Evolutionary conservation across 1,140 invertebrate species (phyloP).

Genomic region (Euwallacea fornicatus): DNA sequence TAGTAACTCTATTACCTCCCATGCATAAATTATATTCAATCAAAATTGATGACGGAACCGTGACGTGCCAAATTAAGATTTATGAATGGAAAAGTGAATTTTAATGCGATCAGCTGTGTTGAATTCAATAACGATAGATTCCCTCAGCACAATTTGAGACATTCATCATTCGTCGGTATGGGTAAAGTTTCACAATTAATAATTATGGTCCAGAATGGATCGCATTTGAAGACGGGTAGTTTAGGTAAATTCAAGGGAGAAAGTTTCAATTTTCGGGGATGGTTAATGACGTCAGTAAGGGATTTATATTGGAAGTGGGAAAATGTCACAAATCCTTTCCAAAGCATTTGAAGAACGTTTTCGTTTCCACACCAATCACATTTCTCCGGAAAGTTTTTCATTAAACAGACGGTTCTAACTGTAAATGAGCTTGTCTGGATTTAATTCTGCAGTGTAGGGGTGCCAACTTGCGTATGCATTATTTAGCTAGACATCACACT

Average conservation of each 20-base stretch:
- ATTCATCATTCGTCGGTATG: slow-evolving; percentile 3
- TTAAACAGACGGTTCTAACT: background rate
- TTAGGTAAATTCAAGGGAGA: too few species aligned
- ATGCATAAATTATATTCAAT: too few species aligned
- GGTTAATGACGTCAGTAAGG: too few species aligned
- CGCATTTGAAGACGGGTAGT: too few species aligned
- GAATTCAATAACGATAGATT: slow-evolving; percentile 17
- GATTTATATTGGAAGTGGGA: too few species aligned
- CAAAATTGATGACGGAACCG: slow-evolving; percentile 4
- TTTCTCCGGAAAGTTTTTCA: background rate
- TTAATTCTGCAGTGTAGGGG: slow-evolving; percentile 25
- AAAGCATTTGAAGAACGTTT: background rate
- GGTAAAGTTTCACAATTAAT: slow-evolving; percentile 14
- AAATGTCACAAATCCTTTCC: too few species aligned
- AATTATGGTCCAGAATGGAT: background rate
- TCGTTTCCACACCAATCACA: background rate
- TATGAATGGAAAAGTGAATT: slow-evolving; percentile 15
- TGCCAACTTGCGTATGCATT: slow-evolving; percentile 33
- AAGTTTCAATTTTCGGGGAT: too few species aligned
- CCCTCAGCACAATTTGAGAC: slow-evolving; percentile 7
- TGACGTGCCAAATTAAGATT: slow-evolving; percentile 25
- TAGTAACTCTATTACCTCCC: too few species aligned
- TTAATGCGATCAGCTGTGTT: slow-evolving; percentile 20
- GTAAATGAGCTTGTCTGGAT: slow-evolving; percentile 26
- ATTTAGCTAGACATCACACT: slow-evolving; percentile 27